Base-by-base conservation (phyloP, 2,113 vertebrate genomes). In the Thryonomys swinderianus region DNA sequence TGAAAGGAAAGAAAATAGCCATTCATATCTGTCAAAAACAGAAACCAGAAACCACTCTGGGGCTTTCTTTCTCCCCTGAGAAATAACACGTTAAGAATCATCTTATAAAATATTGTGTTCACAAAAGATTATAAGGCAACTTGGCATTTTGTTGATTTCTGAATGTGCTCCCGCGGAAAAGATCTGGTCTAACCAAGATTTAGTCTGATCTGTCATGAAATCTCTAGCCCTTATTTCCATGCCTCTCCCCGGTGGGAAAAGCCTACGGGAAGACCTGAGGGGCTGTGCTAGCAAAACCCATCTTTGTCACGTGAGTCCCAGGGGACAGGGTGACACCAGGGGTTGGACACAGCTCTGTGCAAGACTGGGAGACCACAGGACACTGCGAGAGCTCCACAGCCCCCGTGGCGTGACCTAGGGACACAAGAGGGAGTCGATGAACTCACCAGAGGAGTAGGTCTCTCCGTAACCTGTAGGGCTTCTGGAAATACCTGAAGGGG, bases 361-460 rank as follows among this genome's bases (percentile, higher is more conserved):
- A 32, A 30, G 48, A 51, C 74, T 34, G 23, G 45, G 51, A 78
- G 2, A 21, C 48, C 30, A 78, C 4, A 53, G 74, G 42, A 53
- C 32, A 51, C 48, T 25, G 37, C 0, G 3, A 83, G 21, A 34
- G n/a, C 27, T 4, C 16, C 53, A 40, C 20, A 57, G 62, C 21
- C 62, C 53, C n/a, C 6, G 0, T 0, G 27, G 21, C 4, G 20
- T 20, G 2, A 32, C 8, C 21, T 0, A 3, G 21, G 20, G 17
- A 8, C 2, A 10, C 42, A n/a, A 0, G 8, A 76, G 48, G 7
- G 53, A 37, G 8, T 16, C 40, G 18, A 0, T 0, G 4, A 73
- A 37, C 1, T 0, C 27, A 37, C 74, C 66, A 7, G 8, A 20
- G 79, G 73, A 48, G 25, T 7, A 25, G 8, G 37, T 48, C n/a